Evolutionary conservation across 2,888 invertebrate species (phyloP).

Genomic region (Conomelus anceps): DNA sequence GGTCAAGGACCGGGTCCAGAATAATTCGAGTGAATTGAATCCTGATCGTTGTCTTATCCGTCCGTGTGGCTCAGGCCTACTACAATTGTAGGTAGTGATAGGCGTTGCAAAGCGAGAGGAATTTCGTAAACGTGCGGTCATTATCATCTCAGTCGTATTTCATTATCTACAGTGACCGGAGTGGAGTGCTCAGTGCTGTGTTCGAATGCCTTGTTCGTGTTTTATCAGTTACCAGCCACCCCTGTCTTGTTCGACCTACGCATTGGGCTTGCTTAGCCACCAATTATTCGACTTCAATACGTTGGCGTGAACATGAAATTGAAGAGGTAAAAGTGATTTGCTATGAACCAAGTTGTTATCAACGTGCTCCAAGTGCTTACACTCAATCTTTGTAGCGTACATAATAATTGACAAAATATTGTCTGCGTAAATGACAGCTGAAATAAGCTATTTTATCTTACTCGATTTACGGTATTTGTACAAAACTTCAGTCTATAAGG

Average conservation of each 20-base stretch:
- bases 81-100: neutral
- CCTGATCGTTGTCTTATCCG: neutral
- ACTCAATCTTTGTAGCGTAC: neutral
- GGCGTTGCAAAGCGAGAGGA: neutral
- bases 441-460: neutral
- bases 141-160: neutral
- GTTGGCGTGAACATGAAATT: neutral
- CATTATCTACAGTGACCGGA: neutral
- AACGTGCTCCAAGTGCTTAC: neutral
- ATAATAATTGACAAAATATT: neutral
- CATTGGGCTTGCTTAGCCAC: neutral
- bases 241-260: neutral
- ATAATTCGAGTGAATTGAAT: neutral
- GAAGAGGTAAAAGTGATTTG: neutral
- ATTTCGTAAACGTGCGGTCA: neutral
- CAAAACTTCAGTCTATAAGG: too few species aligned
- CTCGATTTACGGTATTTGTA: too few species aligned
- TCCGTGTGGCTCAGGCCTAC: neutral
- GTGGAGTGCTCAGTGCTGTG: too few species aligned
- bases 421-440: neutral
- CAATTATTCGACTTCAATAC: neutral
- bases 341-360: neutral
- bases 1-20: neutral
- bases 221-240: neutral
- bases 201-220: neutral